These are phyloP conservation scores for Paramormyrops kingsleyae DNA, from an alignment of 2,113 vertebrate species.

Conservation along the genomic window DNA sequence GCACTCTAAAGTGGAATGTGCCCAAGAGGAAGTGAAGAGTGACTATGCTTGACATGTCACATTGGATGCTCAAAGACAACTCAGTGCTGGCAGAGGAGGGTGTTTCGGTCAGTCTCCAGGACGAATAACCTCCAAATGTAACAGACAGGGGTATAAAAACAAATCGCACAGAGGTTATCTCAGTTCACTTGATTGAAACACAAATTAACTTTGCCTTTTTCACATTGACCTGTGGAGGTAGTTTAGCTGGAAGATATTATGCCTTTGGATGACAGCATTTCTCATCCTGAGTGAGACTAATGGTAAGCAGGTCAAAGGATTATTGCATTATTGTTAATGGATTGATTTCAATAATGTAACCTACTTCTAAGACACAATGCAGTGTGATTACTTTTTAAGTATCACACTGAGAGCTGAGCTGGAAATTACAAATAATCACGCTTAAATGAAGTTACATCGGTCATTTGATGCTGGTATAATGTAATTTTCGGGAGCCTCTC, in stretches of 20 bases:
- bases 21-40: not conserved
- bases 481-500: not conserved
- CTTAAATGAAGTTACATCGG: not conserved
- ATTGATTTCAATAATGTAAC: not conserved
- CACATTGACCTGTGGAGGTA: not conserved
- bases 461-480: not conserved
- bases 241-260: not conserved
- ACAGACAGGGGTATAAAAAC: not conserved
- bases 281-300: not conserved
- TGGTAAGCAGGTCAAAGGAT: not conserved
- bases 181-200: not conserved
- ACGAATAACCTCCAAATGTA: not conserved
- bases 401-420: not conserved
- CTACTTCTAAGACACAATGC: not conserved
- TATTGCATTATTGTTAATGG: not conserved
- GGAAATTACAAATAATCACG: not conserved
- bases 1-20: not conserved
- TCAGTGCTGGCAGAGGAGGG: not conserved
- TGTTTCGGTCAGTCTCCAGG: not conserved
- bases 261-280: not conserved
- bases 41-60: not conserved
- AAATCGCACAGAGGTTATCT: not conserved
- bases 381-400: not conserved
- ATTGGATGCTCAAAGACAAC: not conserved
- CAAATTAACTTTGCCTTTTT: not conserved